A percentile compares a stretch with the other conserved stretches of the same genome.
Evolutionary conservation across 2,888 invertebrate genomes (phyloP).

Genomic region (Tetragnatha montana): DNA sequence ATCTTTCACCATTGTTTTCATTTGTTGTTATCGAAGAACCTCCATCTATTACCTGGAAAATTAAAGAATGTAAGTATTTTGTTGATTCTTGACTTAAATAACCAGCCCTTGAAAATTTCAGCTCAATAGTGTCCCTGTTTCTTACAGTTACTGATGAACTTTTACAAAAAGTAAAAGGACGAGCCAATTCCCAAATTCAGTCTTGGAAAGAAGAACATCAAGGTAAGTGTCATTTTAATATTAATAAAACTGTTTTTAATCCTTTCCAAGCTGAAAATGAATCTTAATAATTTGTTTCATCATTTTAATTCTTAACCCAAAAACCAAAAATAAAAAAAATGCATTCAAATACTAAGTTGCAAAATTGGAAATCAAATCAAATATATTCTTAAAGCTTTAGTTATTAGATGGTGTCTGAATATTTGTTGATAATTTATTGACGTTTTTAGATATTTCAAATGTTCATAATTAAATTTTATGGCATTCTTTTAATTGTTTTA

Average conservation of each 20-base stretch:
- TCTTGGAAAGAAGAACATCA: slow-evolving; percentile 41
- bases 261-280: not conserved
- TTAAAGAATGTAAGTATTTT: slow-evolving; percentile 35
- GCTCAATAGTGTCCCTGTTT: not conserved
- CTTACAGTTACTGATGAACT: slow-evolving; percentile 19
- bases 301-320: not conserved
- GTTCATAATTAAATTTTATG: not conserved
- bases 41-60: slow-evolving; percentile 47
- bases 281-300: not conserved
- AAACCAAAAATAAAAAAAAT: not conserved
- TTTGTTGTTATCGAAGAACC: slow-evolving; percentile 65
- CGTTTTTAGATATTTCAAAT: not conserved
- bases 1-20: slow-evolving; percentile 55
- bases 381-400: not conserved
- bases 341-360: not conserved
- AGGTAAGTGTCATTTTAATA: slow-evolving; percentile 9
- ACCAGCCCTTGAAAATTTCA: not conserved
- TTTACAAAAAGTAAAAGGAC: slow-evolving; percentile 27
- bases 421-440: not conserved
- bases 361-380: not conserved
- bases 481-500: not conserved
- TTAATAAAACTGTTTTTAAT: too few relatives aligned
- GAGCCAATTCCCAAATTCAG: slow-evolving; percentile 28
- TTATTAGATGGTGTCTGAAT: too few relatives aligned
- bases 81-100: not conserved